phyloP scores from a whole-genome alignment of 2,888 invertebrate genomes.

The Phasia obesa region DNA sequence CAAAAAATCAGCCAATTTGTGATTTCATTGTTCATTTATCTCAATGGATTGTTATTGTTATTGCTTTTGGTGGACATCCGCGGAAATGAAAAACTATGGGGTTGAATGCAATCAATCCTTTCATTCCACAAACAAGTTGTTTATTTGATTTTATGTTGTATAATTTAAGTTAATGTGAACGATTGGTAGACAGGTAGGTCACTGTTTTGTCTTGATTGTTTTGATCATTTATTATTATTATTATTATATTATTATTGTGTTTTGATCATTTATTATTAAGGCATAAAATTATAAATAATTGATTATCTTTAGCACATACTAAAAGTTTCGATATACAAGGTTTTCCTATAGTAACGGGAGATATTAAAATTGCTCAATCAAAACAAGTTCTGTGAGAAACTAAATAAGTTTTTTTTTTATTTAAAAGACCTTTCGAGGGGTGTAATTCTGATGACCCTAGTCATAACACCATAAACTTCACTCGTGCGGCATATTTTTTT shows the following conservation, averaged over 20 bases:
- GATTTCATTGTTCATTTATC: conserved; percentile 30
- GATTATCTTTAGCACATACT: conserved; percentile 68
- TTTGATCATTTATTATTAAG: conserved; percentile 36
- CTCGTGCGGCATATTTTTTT: too few species aligned
- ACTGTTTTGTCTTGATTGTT: conserved; percentile 38
- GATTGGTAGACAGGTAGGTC: conserved; percentile 4
- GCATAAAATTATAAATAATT: conserved; percentile 47
- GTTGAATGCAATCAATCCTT: not conserved
- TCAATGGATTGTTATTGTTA: conserved; percentile 26
- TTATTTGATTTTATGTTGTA: conserved; percentile 21
- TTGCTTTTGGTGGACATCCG: conserved; percentile 1
- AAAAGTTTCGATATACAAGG: conserved; percentile 26
- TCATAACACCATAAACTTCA: too few species aligned
- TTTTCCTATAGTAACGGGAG: not conserved
- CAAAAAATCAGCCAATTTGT: not conserved
- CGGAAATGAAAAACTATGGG: conserved; percentile 13
- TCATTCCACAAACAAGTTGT: conserved; percentile 21
- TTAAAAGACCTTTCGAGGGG: too few species aligned
- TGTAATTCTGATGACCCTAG: too few species aligned
- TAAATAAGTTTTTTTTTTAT: too few species aligned
- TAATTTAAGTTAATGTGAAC: conserved; percentile 54
- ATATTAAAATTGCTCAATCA: too few species aligned
- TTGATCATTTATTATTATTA: conserved; percentile 36
- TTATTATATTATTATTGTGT: too few species aligned
- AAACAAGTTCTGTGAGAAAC: too few species aligned